Evolutionary conservation across 2,797 vertebrate species (phyloP), one percentile per base, ranked within the genome.

Genomic region (Otolemur crassicaudatus): DNA sequence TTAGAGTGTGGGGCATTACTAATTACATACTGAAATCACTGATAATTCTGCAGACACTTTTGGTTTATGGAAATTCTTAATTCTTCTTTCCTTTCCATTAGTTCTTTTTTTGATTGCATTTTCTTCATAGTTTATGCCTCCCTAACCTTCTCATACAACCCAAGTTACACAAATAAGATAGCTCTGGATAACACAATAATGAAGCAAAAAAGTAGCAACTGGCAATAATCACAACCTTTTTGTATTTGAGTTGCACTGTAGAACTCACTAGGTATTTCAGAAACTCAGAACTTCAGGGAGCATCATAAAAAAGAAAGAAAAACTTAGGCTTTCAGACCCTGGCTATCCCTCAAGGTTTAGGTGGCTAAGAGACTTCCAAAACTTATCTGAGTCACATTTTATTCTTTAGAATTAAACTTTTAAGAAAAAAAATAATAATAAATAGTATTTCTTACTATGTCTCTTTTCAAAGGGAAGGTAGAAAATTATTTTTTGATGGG

Each of bases 31-130:
- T 93, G 60, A 93, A 93, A 76, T 95, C 37, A 88, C 9, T 91
- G 72, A 37, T 72, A 79, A 56, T 88, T 76, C 87, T 90, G 10
- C 53, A 81, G 60, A 73, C 4, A 72, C 1, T 91, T 89, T 87
- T 49, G 13, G 19, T 69, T 14, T 91, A 23, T 9, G 56, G 25
- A 69, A 53, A 89, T 79, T 17, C 2, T 82, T 86, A 56, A 19
- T 73, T 79, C 31, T 84, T 83, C 29, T 82, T 61, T 65, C 40
- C 49, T 58, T 77, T 37, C 49, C 29, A 16, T 63, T 67, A 76
- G 8, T 43, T 82, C 75, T 94, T 94, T 95, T 94, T 72, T 91
- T 93, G 17, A 76, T 82, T 53, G 27, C 9, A 73, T 16, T 91
- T 93, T 46, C 22, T 70, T 72, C 56, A 65, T 31, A 89, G 37